Conservation (phyloP, 2,888 invertebrate genomes). For the Laothoe populi region DNA sequence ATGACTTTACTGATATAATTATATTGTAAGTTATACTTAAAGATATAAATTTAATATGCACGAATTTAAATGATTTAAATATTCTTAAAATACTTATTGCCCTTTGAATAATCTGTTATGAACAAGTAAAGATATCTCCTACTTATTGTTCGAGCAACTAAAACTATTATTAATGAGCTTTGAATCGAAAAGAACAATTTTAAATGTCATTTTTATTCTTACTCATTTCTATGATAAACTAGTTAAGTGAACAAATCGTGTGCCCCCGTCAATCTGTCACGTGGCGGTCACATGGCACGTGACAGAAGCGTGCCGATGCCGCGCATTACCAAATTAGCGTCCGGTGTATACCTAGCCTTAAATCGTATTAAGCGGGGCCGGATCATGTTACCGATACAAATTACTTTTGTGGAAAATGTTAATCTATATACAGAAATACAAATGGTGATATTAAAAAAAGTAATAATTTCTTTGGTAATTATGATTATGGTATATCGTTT, state of each 20-base stretch:
- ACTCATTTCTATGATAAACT: constrained; percentile 68
- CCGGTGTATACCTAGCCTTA: constrained; percentile 71
- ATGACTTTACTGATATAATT: neutral
- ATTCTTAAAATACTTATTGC: too few species aligned
- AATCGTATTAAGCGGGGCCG: constrained; percentile 59
- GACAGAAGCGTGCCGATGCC: constrained; percentile 61
- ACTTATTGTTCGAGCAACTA: too few species aligned
- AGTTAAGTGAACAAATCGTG: constrained; percentile 80
- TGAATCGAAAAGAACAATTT: neutral
- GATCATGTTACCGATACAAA: constrained; percentile 59
- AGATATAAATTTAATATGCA: too few species aligned
- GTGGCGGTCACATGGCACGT: constrained; percentile 66
- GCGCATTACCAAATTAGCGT: constrained; percentile 80
- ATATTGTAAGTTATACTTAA: too few species aligned
- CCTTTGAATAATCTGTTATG: too few species aligned
- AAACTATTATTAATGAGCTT: too few species aligned
- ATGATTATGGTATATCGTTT: too few species aligned
- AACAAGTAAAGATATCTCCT: too few species aligned
- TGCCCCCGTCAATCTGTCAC: constrained; percentile 70
- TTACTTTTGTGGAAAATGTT: constrained; percentile 28
- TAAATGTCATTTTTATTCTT: constrained; percentile 62
- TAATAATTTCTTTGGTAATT: too few species aligned
- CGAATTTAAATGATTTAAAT: too few species aligned
- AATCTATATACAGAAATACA: neutral
- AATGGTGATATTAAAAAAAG: too few species aligned